These are phyloP conservation scores for Stegastes partitus DNA, from an alignment of 2,113 vertebrate species.

Conservation along the genomic window DNA sequence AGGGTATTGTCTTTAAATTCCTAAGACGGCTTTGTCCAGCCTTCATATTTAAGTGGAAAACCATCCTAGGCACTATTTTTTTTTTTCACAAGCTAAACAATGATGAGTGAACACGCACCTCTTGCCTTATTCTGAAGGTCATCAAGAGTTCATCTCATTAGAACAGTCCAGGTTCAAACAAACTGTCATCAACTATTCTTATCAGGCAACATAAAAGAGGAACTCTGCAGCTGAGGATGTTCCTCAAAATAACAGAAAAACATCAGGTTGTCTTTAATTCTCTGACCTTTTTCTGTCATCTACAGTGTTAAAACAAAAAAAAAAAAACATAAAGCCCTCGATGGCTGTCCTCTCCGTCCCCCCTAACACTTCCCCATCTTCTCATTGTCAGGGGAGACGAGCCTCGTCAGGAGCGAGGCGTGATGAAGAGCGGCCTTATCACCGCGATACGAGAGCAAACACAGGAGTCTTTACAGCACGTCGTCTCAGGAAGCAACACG, in stretches of 20 bases:
- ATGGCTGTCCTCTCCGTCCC: slow-evolving; percentile 25
- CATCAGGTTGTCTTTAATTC: slow-evolving; percentile 6
- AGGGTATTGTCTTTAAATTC: slow-evolving; percentile 83
- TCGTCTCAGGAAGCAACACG: slow-evolving; percentile 57
- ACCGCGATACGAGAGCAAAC: slow-evolving; percentile 81
- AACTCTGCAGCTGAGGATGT: neutral
- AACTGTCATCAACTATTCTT: slow-evolving; percentile 20
- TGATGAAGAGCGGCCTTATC: slow-evolving; percentile 75
- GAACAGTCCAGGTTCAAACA: slow-evolving; percentile 35
- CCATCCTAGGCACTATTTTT: slow-evolving; percentile 69
- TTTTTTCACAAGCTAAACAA: slow-evolving; percentile 70
- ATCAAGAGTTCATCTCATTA: slow-evolving; percentile 62
- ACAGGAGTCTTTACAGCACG: slow-evolving; percentile 71
- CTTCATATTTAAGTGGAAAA: slow-evolving; percentile 79
- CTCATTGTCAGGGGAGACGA: slow-evolving; percentile 43
- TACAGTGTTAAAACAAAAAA: slow-evolving; percentile 9
- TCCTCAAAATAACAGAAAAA: slow-evolving; percentile 33
- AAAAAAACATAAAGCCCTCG: neutral
- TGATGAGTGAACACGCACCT: slow-evolving; percentile 59
- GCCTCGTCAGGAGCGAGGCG: slow-evolving; percentile 51
- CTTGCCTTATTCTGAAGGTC: slow-evolving; percentile 60
- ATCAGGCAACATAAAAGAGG: slow-evolving; percentile 16
- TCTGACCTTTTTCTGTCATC: slow-evolving; percentile 7
- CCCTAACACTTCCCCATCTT: slow-evolving; percentile 32
- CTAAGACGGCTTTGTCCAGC: slow-evolving; percentile 75